Evolutionary conservation across 2,797 vertebrate species (phyloP).

Genomic region (Saxicola maurus): DNA sequence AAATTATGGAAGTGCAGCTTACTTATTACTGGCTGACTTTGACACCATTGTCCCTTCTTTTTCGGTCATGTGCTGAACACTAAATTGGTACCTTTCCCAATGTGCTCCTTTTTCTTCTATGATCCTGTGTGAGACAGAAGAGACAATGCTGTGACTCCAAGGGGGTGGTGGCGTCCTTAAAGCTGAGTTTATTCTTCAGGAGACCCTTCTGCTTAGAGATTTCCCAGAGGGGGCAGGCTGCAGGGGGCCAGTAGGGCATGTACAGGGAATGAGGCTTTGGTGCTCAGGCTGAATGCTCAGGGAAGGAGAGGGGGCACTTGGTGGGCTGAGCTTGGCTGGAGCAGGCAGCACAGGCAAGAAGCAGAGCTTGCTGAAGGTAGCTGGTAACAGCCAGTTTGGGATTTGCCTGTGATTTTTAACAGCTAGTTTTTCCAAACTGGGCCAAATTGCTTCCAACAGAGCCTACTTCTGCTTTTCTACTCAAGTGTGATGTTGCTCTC

Average conservation of each 20-base stretch:
- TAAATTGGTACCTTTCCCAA: slow-evolving; percentile 37
- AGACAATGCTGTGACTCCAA: neutral
- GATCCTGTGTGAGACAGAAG: neutral
- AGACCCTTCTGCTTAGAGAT: neutral
- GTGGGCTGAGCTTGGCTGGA: neutral
- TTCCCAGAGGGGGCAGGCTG: neutral
- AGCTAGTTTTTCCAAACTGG: slow-evolving; percentile 24
- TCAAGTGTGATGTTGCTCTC: slow-evolving; percentile 13
- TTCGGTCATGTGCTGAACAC: neutral
- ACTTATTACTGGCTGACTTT: slow-evolving; percentile 41
- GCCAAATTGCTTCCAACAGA: slow-evolving; percentile 36
- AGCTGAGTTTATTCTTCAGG: neutral
- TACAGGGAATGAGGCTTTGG: neutral
- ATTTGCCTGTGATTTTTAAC: slow-evolving; percentile 13
- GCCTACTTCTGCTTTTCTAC: slow-evolving; percentile 8
- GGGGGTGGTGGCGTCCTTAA: neutral
- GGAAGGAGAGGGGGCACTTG: neutral
- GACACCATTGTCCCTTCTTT: slow-evolving; percentile 21
- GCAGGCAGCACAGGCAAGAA: neutral
- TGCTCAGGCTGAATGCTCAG: neutral
- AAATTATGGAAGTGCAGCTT: slow-evolving; percentile 44
- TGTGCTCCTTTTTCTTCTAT: neutral
- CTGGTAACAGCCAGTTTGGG: neutral
- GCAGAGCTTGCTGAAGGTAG: neutral
- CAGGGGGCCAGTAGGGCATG: too few species aligned